Evolutionary conservation across 2,888 invertebrate genomes (phyloP), one percentile per base, ranked within the genome.

Genomic region (Heteromyza rotundicornis): DNA sequence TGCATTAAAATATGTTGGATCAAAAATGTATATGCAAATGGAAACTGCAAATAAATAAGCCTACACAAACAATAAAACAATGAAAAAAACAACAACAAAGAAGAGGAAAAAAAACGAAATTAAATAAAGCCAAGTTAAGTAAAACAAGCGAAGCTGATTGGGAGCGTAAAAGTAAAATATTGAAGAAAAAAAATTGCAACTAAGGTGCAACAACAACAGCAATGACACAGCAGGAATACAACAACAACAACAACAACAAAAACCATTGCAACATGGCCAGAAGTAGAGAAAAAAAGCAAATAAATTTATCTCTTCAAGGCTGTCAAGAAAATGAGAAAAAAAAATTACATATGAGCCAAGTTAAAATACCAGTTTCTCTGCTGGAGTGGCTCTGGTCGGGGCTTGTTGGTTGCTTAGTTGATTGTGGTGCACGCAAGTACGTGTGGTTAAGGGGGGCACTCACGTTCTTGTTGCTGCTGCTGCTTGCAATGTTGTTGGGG

Each of bases 261-360:
- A 35, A 32, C 17, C 22, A 36, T 17, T 24, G 10, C 32, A 47
- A 50, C 22, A 61, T n/a, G n/a, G n/a, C n/a, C n/a, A n/a, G n/a
- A n/a, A n/a, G n/a, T n/a, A n/a, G n/a, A 60, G 50, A 59, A 57
- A 64, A 62, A 51, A 59, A 61, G 57, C 66, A 56, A 62, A 61
- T 62, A 67, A 68, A 51, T 58, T 64, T 67, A 53, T 67, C 74
- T 75, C 72, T 70, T 74, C 74, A 74, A 74, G 74, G 74, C 74
- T 74, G 72, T 74, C 67, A 70, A 61, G 36, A 47, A 20, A 20
- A 22, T 22, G 35, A 50, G 35, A 49, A 47, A 14, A 19, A 47
- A 20, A 47, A 14, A 40, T 14, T 40, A 40, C 10, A 40, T 32
- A 32, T 14, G 40, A 40, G 40, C 8, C 16, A 40, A 40, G 40